Evolutionary conservation across 2,113 vertebrate species (phyloP).

Genomic region (Eurystomus gularis): DNA sequence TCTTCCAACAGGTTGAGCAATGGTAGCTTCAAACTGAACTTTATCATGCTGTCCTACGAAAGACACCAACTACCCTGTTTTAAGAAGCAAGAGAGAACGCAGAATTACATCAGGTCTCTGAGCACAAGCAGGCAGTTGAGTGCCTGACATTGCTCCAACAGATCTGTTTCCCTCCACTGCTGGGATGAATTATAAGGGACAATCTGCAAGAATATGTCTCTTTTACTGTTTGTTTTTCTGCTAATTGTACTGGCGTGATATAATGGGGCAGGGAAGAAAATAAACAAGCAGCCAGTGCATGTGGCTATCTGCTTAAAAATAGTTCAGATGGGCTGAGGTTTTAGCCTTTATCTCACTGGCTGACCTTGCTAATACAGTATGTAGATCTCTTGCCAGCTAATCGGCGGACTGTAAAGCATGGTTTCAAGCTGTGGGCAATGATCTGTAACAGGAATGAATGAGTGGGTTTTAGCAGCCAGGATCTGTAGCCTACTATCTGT

Average conservation of each 20-base stretch:
- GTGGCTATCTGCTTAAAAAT: slow-evolving; percentile 76
- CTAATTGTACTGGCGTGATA: background rate
- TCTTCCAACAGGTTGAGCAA: background rate
- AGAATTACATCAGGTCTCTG: background rate
- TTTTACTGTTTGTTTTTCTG: background rate
- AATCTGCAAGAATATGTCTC: background rate
- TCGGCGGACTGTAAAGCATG: slow-evolving; percentile 79
- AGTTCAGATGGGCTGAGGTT: slow-evolving; percentile 69
- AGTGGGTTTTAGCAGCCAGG: slow-evolving; percentile 83
- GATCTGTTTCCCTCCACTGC: background rate
- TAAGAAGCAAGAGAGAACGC: background rate
- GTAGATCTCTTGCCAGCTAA: slow-evolving; percentile 82
- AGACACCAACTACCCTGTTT: background rate
- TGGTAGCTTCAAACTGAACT: background rate
- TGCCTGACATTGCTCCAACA: background rate
- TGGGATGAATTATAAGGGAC: background rate
- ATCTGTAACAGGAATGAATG: slow-evolving; percentile 84
- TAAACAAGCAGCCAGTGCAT: slow-evolving; percentile 65
- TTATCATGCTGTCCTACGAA: background rate
- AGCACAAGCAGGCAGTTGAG: background rate
- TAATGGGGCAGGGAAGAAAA: background rate
- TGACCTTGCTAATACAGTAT: slow-evolving; percentile 84
- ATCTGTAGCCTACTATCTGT: slow-evolving; percentile 82
- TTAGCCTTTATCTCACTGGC: slow-evolving; percentile 78
- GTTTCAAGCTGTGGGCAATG: slow-evolving; percentile 82